Conservation (phyloP, 2,113 vertebrate genomes). For the Plecotus auritus region DNA sequence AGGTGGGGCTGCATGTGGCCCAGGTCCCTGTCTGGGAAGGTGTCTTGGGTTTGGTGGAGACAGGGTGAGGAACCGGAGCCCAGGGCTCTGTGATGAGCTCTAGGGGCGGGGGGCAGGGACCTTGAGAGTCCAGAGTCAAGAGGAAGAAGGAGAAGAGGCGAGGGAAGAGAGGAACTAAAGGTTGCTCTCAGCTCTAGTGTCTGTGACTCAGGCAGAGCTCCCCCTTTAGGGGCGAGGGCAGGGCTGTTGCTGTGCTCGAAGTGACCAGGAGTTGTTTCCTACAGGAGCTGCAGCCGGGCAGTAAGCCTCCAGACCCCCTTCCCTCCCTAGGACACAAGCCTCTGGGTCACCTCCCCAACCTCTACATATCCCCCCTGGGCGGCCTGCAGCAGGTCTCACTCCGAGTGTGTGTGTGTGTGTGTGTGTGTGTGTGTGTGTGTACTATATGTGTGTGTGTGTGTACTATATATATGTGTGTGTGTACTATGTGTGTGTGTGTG, state of each 20-base stretch:
- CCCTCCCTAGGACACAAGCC: background rate
- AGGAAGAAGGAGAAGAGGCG: background rate
- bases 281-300: background rate
- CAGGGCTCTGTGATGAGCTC: background rate
- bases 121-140: background rate
- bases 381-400: background rate
- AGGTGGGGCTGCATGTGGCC: background rate
- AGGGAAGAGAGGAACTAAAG: background rate
- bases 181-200: background rate
- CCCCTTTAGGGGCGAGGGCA: background rate
- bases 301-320: background rate
- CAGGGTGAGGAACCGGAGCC: background rate
- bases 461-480: too few species aligned
- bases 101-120: background rate
- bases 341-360: background rate
- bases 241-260: accelerated
- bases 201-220: background rate
- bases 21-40: background rate
- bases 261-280: background rate
- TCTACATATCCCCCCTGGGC: background rate
- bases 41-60: background rate
- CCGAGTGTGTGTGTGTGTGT: background rate
- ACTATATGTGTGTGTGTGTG: background rate
- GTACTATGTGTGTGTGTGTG: too few species aligned
- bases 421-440: background rate